Conservation (phyloP, 2,888 invertebrate genomes). For the Pilophorus perplexus region DNA sequence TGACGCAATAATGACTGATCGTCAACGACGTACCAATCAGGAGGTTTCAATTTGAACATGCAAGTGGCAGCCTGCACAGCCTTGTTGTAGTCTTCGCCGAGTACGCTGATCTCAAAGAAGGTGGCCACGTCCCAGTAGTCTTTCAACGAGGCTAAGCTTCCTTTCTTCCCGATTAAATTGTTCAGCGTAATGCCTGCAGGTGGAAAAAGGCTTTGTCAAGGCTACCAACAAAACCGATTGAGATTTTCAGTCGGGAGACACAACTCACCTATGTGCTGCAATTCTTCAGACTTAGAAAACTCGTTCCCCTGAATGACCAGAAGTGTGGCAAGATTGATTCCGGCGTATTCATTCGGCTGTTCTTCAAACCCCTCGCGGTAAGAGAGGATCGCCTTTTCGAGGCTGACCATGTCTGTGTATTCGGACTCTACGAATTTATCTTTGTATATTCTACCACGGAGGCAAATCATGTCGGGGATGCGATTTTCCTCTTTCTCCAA, state of each 20-base stretch:
- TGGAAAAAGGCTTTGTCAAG: neutral
- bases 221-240: neutral
- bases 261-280: slow-evolving; percentile 77
- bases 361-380: slow-evolving; percentile 96
- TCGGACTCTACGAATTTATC: slow-evolving; percentile 96
- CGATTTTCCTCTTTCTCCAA: slow-evolving; percentile 89
- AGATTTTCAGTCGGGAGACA: neutral
- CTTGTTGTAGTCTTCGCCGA: slow-evolving; percentile 95
- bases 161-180: slow-evolving; percentile 96
- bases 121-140: slow-evolving; percentile 99
- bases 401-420: slow-evolving; percentile 81
- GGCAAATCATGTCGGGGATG: slow-evolving; percentile 95
- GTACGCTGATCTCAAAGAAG: slow-evolving; percentile 95
- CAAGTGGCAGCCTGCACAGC: slow-evolving; percentile 95
- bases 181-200: slow-evolving; percentile 84
- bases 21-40: slow-evolving; percentile 64
- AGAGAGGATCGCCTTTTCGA: slow-evolving; percentile 94
- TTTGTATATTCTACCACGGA: slow-evolving; percentile 96
- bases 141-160: slow-evolving; percentile 83
- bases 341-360: slow-evolving; percentile 98
- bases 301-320: slow-evolving; percentile 95
- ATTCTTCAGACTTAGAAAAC: slow-evolving; percentile 84
- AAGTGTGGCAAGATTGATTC: slow-evolving; percentile 95
- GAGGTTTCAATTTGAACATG: slow-evolving; percentile 87
- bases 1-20: no score